These are phyloP conservation scores for Apodemia hepburni DNA, from an alignment of 2,888 invertebrate genomes.

Conservation along the genomic window DNA sequence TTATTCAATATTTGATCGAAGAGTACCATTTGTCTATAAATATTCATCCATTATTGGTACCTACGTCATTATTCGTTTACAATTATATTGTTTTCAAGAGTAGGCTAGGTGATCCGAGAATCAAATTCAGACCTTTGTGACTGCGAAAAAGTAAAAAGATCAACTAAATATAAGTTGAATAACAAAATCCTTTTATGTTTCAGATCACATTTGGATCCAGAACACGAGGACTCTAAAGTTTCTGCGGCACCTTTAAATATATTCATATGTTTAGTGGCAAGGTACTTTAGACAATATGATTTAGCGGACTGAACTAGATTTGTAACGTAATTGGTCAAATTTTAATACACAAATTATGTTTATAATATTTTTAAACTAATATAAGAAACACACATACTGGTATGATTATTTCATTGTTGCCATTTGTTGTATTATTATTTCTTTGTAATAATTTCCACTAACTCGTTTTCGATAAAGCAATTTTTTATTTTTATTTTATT, in stretches of 20 bases:
- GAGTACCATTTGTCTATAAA: too few relatives aligned
- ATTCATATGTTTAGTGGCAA: constrained; percentile 86
- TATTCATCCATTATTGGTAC: too few relatives aligned
- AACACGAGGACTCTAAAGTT: constrained; percentile 51
- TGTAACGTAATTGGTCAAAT: constrained; percentile 7
- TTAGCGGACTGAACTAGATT: constrained; percentile 76
- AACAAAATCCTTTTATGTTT: constrained; percentile 23
- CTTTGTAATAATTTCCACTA: not conserved
- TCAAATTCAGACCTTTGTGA: too few relatives aligned
- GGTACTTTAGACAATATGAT: constrained; percentile 88
- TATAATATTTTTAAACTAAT: not conserved
- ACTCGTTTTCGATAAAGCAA: too few relatives aligned
- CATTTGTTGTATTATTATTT: not conserved
- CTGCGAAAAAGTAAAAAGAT: not conserved
- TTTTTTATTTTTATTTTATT: too few relatives aligned
- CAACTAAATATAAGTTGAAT: not conserved
- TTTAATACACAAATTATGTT: not conserved
- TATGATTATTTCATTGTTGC: not conserved
- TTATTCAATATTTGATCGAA: too few relatives aligned
- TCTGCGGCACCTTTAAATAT: constrained; percentile 82
- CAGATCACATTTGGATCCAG: constrained; percentile 58
- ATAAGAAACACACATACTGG: not conserved
- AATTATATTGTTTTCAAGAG: too few relatives aligned
- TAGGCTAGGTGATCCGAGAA: too few relatives aligned
- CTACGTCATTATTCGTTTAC: too few relatives aligned